Evolutionary conservation across 64 coral and sea anemone genomes (phyloP), one percentile per base, ranked within the genome.

Genomic region (Montipora cactus): DNA sequence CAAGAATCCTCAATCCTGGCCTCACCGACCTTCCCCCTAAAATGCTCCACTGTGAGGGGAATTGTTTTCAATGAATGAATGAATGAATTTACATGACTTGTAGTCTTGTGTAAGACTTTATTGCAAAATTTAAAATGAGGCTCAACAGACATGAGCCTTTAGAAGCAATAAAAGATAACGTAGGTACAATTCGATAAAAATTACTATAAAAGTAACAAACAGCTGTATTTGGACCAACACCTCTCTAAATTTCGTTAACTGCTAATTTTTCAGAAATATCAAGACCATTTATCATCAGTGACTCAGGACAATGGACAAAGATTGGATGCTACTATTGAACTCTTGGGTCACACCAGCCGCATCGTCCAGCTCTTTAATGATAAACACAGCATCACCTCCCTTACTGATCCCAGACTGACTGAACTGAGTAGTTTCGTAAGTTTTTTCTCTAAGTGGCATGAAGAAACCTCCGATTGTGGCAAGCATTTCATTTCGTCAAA

Each of bases 401-500:
- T n/a, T 48, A 8, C 78, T 64, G 87, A 79, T 28, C 0, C 13
- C 11, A 77, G 74, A 57, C 74, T 89, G 10, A 5, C 59, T 2
- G 23, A 78, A 15, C 50, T 89, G 3, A 25, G 44, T 44, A 58
- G 66, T 16, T 89, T 76, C 11, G 48, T 59, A 47, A 53, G 10
- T 3, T 89, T 51, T 18, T 44, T 89, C 18, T 44, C 14, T 16
- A n/a, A 74, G 1, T 78, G 74, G 87, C 23, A 28, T 1, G n/a
- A 75, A 5, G 19, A 22, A 20, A 75, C n/a, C 28, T 7, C 5
- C 8, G 72, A 7, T 28, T 28, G 28, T 22, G 28, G 19, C 72
- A 75, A 75, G 8, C 2, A 23, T 4, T 88, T 88, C 84, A 88
- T 89, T 9, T 78, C 74, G 2, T 3, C 5, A 16, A 89, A 89